Percentiles rank a stretch among this genome's conserved stretches.
Conservation (phyloP, 2,888 invertebrate genomes). For the Oscheius myriophilus region DNA sequence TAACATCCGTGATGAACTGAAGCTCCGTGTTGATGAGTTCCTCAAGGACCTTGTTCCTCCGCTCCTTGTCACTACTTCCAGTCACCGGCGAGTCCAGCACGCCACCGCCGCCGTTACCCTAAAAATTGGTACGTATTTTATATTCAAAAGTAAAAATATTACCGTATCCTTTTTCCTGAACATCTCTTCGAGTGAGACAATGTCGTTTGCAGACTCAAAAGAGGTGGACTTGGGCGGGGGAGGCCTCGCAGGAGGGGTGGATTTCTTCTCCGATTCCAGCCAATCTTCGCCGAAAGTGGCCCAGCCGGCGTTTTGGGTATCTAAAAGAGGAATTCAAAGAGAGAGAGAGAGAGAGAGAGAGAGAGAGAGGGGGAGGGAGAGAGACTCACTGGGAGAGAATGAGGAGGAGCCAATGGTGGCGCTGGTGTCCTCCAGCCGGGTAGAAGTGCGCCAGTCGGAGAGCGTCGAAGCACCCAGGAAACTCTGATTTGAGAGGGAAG, state of each 20-base stretch:
- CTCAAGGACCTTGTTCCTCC: constrained; percentile 31
- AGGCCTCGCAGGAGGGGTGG: constrained; percentile 45
- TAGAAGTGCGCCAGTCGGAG: constrained; percentile 34
- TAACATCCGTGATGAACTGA: constrained; percentile 49
- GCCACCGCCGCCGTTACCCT: too few species aligned
- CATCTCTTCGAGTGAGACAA: constrained; percentile 36
- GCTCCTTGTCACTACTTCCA: constrained; percentile 16
- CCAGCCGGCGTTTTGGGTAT: constrained; percentile 33
- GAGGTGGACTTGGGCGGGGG: constrained; percentile 48
- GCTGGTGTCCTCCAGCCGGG: constrained; percentile 8
- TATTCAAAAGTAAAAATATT: background rate
- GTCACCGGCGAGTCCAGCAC: constrained; percentile 2
- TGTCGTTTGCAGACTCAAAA: constrained; percentile 32
- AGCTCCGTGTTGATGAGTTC: constrained; percentile 48
- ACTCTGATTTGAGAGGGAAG: too few species aligned
- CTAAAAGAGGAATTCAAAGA: constrained; percentile 5
- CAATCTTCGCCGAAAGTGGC: constrained; percentile 52
- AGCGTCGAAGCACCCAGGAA: background rate
- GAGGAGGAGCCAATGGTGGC: background rate
- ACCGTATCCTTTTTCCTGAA: constrained; percentile 27
- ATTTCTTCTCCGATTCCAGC: constrained; percentile 38
- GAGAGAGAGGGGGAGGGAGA: background rate
- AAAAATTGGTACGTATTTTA: background rate
- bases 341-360: constrained; percentile 4
- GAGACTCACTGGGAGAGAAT: background rate